phyloP scores from a whole-genome alignment of 2,113 vertebrate species.

The Protomyctophum bolini region DNA sequence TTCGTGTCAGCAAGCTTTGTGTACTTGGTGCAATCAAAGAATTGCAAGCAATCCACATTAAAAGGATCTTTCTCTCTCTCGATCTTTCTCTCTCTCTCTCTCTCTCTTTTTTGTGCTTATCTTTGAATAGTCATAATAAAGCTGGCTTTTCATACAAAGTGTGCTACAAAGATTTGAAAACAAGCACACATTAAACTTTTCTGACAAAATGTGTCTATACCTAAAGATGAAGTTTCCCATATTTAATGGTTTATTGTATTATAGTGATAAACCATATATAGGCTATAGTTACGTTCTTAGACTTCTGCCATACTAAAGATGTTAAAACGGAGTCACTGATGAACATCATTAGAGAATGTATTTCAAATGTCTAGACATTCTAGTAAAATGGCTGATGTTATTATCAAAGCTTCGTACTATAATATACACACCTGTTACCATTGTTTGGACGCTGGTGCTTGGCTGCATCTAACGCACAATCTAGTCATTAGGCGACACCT shows the following conservation, averaged over 20 bases:
- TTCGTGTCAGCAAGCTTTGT: constrained; percentile 76
- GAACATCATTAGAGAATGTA: background rate
- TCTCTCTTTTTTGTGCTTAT: constrained; percentile 74
- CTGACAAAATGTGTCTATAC: no score
- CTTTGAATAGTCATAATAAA: constrained; percentile 74
- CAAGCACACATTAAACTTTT: background rate
- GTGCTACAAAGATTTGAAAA: constrained; percentile 56
- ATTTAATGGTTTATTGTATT: no score
- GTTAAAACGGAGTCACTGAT: background rate
- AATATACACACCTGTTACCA: constrained; percentile 77
- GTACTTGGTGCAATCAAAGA: constrained; percentile 81
- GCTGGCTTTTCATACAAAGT: constrained; percentile 63
- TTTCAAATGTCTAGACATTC: constrained; percentile 66
- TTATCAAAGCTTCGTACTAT: constrained; percentile 67
- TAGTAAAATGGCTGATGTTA: constrained; percentile 70
- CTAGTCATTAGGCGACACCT: constrained; percentile 71
- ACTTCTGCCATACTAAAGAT: no score
- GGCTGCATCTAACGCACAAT: constrained; percentile 67
- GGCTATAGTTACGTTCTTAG: no score
- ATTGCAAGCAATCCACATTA: constrained; percentile 78
- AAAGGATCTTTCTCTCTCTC: constrained; percentile 72
- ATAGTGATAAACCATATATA: no score
- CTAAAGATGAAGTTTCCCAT: no score
- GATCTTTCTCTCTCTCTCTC: no score
- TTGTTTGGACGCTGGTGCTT: constrained; percentile 68